phyloP scores from a whole-genome alignment of 2,797 vertebrate species.

The Acanthurus leucopareius region DNA sequence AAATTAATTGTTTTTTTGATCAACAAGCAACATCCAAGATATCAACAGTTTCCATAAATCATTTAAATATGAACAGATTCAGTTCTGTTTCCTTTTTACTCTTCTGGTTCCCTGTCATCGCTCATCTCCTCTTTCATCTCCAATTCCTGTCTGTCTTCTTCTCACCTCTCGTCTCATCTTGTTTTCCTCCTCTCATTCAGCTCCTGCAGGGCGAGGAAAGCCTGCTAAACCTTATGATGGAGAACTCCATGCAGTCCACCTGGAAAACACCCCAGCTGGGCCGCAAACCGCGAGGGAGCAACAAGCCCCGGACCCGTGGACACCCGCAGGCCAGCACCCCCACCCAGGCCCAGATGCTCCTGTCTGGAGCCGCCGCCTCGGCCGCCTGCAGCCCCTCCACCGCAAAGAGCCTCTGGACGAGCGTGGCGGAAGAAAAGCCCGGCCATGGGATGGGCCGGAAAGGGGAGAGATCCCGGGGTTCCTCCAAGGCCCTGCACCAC shows the following conservation, averaged over 20 bases:
- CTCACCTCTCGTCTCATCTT: background rate
- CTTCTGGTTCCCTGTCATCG: background rate
- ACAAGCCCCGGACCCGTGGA: constrained; percentile 82
- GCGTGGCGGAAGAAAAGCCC: constrained; percentile 61
- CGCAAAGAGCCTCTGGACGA: constrained; percentile 69
- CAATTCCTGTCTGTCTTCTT: background rate
- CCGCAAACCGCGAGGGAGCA: constrained; percentile 86
- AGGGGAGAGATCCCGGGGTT: constrained; percentile 73
- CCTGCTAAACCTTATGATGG: constrained; percentile 95
- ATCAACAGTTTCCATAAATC: background rate
- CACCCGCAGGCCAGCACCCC: constrained; percentile 71
- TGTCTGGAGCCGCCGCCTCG: constrained; percentile 50
- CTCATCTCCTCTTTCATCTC: background rate
- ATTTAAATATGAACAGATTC: background rate
- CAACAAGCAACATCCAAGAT: background rate
- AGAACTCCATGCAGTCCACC: constrained; percentile 92
- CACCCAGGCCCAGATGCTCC: constrained; percentile 58
- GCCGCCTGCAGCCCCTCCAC: constrained; percentile 72
- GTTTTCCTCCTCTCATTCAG: constrained; percentile 50
- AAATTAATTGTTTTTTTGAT: constrained; percentile 11
- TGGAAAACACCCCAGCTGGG: constrained; percentile 92
- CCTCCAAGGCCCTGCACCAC: constrained; percentile 82
- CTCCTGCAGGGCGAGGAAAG: constrained; percentile 95
- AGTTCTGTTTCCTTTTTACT: background rate
- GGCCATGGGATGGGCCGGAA: constrained; percentile 51